Evolutionary conservation across 2,888 invertebrate species (phyloP).

Genomic region (Cylindroiulus punctatus): DNA sequence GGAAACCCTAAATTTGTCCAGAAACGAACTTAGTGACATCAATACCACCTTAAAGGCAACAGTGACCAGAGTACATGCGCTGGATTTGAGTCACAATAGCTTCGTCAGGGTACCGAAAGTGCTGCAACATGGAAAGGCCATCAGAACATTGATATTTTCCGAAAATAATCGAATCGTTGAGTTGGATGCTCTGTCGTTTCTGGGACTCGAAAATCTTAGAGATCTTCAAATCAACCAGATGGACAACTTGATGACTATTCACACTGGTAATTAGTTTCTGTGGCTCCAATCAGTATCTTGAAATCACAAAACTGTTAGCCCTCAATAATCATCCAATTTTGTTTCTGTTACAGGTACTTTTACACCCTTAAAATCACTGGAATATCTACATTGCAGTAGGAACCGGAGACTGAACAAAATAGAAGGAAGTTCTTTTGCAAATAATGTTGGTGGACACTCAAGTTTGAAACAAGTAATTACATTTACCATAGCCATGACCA

Average conservation of each 20-base stretch:
- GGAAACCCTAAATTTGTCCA: slow-evolving; percentile 45
- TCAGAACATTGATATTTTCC: slow-evolving; percentile 50
- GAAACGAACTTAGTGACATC: slow-evolving; percentile 12
- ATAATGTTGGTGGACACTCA: not conserved
- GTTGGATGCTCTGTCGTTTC: slow-evolving; percentile 50
- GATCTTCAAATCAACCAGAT: slow-evolving; percentile 52
- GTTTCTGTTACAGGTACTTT: not conserved
- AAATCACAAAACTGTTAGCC: no score
- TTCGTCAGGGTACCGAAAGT: slow-evolving; percentile 52
- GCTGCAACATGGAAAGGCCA: slow-evolving; percentile 27
- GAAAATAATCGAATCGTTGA: slow-evolving; percentile 42
- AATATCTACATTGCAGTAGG: not conserved
- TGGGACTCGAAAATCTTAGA: slow-evolving; percentile 43
- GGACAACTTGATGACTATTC: slow-evolving; percentile 43
- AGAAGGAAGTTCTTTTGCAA: slow-evolving; percentile 37
- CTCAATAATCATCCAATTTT: no score
- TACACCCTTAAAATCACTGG: slow-evolving; percentile 14
- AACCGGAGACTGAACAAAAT: slow-evolving; percentile 44
- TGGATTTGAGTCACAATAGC: slow-evolving; percentile 42
- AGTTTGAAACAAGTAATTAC: not conserved
- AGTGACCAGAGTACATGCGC: not conserved
- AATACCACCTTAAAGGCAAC: not conserved
- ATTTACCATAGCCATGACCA: no score
- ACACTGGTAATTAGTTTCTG: slow-evolving; percentile 15
- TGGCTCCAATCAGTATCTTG: no score